Evolutionary conservation across 2,797 vertebrate species (phyloP).

Genomic region (Chromobotia macracanthus): DNA sequence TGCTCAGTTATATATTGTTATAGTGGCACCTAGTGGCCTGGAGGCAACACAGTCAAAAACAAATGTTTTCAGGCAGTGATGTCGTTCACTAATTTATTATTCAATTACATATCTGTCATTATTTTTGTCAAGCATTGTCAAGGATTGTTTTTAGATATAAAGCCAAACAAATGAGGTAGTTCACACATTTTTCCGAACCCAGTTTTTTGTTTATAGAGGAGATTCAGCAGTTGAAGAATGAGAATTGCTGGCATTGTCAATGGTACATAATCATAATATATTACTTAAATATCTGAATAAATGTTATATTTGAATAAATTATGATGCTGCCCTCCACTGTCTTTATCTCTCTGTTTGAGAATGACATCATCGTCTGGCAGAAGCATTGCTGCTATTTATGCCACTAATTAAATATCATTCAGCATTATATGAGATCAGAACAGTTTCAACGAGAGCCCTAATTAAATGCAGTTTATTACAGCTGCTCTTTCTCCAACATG

Average conservation of each 20-base stretch:
- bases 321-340: background rate
- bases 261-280: background rate
- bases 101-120: too few species aligned
- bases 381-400: slow-evolving; percentile 13
- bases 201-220: background rate
- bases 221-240: background rate
- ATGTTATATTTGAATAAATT: slow-evolving; percentile 12
- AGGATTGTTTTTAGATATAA: background rate
- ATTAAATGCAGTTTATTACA: slow-evolving; percentile 25
- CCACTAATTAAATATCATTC: slow-evolving; percentile 36
- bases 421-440: slow-evolving; percentile 27
- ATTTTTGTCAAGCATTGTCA: background rate
- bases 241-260: background rate
- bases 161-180: background rate
- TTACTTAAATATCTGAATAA: background rate
- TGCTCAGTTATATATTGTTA: background rate
- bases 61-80: background rate
- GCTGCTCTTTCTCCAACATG: background rate
- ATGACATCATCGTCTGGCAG: slow-evolving; percentile 35
- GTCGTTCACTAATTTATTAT: background rate
- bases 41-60: background rate
- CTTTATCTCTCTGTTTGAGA: background rate
- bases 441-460: slow-evolving; percentile 1
- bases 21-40: background rate
- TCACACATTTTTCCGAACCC: background rate